Evolutionary conservation across 1,140 invertebrate species (phyloP), one percentile per base, ranked within the genome.

Genomic region (Pomacea maculata): DNA sequence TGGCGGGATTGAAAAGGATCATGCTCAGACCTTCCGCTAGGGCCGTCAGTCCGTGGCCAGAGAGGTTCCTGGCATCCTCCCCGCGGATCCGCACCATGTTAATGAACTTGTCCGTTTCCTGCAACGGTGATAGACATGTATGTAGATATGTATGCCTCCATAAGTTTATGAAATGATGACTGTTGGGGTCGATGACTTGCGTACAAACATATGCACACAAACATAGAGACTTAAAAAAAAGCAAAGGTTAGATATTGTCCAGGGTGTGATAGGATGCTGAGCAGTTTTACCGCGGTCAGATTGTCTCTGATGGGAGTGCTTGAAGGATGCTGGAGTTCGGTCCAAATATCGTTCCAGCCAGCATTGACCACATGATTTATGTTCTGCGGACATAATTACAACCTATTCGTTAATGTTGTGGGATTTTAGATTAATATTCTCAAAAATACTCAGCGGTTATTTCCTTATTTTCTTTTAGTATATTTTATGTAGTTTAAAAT

Each of bases 261-360:
- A 61, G 15, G 57, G 34, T 14, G 57, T 61, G 57, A 4, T 2
- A 17, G 1, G 11, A 61, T 14, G 57, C 11, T 61, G 1, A 61
- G 15, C 57, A 61, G 57, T 14, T 8, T 74, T 54, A 65, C 65
- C n/a, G 11, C 52, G 19, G 45, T 52, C 63, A 78, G 25, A 17
- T 65, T 29, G 63, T 15, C 25, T 57, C 10, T 75, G 15, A 8
- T 29, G n/a, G 34, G 1, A n/a, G 52, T 10, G n/a, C 14, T 21
- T 19, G 52, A 0, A 0, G 77, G 77, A 15, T 70, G 29, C 12
- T 78, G 29, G 12, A 78, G 54, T 19, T 70, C 65, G n/a, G 68
- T 29, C 64, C 65, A 78, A 34, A 78, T 15, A 19, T 70, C 64
- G 9, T 45, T 19, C 77, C 77, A 78, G 77, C 54, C 52, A 12